A percentile compares a stretch with the other conserved stretches of the same genome.
These are phyloP conservation scores for Gorsachius magnificus DNA, from an alignment of 2,797 vertebrate genomes.

Conservation along the genomic window DNA sequence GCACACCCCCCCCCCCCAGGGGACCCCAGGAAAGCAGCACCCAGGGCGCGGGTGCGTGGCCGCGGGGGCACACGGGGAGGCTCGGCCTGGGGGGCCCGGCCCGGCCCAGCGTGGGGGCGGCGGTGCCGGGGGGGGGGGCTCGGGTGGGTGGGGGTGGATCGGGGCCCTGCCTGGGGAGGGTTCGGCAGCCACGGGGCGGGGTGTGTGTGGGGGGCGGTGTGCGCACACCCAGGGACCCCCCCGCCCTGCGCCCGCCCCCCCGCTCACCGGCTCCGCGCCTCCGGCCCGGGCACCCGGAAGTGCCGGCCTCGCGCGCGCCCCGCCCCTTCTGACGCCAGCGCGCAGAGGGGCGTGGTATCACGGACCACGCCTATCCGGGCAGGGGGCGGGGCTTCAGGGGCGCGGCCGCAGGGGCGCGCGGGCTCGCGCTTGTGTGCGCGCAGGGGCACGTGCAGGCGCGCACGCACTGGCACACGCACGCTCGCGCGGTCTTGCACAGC, in stretches of 20 bases:
- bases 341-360: neutral
- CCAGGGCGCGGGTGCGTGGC: neutral
- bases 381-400: neutral
- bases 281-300: neutral
- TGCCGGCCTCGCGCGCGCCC: neutral
- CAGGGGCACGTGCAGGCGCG: too few relatives aligned
- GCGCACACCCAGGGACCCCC: too few relatives aligned
- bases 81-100: too few relatives aligned
- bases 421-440: neutral
- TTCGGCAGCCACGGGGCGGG: neutral
- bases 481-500: too few relatives aligned
- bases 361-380: too few relatives aligned
- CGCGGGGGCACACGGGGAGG: fast-evolving
- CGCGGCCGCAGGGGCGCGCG: too few relatives aligned
- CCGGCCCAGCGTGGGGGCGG: too few relatives aligned
- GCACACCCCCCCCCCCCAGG: too few relatives aligned
- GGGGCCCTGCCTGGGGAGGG: neutral
- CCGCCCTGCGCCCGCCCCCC: too few relatives aligned
- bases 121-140: too few relatives aligned
- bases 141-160: neutral
- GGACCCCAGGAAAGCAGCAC: neutral
- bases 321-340: neutral
- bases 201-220: too few relatives aligned
- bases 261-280: neutral
- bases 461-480: too few relatives aligned